Evolutionary conservation across 1,140 invertebrate genomes (phyloP), one percentile per base, ranked within the genome.

Genomic region (Mamestra configurata): DNA sequence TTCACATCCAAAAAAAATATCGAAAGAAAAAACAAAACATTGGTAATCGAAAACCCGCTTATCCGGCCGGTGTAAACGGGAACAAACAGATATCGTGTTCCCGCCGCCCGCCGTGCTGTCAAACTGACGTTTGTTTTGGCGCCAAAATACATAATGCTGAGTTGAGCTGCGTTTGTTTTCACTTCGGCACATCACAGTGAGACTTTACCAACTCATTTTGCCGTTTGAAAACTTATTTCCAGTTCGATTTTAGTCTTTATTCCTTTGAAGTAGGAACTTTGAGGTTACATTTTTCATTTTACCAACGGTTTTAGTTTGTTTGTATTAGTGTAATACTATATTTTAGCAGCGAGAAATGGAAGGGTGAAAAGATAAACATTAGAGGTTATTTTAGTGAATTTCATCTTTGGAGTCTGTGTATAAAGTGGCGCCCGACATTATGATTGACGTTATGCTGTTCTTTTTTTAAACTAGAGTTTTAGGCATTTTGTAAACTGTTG

Each of bases 101-200:
- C 92, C 89, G 90, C 93, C 92, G 92, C 93, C 93, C 92, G 92
- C 90, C 88, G 90, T 88, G 93, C 89, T 93, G 93, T 94, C 92
- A 94, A 92, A 92, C 89, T 86, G 87, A 81, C 93, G 89, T 90
- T 90, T 89, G 89, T 94, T 94, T 94, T 92, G 92, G 92, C 93
- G 93, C 92, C 92, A 94, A 94, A 94, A 94, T 92, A 93, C 93
- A 93, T 93, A 93, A 93, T 90, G 91, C 90, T 85, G 86, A 90
- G 89, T 87, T 79, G 57, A 82, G 61, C 59, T 70, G 68, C 51
- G 81, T 73, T 83, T 83, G 79, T 94, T 94, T 94, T 94, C 93
- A 91, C 85, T 85, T 84, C 91, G 90, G 91, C 89, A 90, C 91
- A 93, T 94, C 91, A 90, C 85, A 90, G 88, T 87, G 86, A 81